Conservation (phyloP, 2,797 vertebrate species). For the Premnoplex brunnescens region DNA sequence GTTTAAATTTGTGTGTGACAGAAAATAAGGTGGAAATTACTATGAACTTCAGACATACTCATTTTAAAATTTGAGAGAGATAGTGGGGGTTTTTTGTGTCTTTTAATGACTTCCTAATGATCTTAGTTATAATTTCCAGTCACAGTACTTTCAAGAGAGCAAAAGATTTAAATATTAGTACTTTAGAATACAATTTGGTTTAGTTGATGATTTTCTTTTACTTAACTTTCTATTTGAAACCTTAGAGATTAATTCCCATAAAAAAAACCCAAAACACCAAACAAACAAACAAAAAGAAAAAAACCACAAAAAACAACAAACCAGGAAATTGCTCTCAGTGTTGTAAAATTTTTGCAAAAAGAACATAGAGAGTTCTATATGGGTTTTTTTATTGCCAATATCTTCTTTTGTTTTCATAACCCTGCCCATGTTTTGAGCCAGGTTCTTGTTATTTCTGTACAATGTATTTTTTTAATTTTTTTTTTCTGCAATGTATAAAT, state of each 20-base stretch:
- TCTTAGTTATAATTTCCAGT: neutral
- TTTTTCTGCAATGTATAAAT: neutral
- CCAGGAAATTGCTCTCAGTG: neutral
- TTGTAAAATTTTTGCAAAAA: neutral
- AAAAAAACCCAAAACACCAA: neutral
- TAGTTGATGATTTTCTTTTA: neutral
- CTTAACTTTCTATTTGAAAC: neutral
- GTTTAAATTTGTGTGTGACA: neutral
- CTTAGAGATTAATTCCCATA: neutral
- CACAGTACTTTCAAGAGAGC: neutral
- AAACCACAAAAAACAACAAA: too few relatives aligned
- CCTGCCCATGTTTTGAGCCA: neutral
- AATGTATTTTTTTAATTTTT: neutral
- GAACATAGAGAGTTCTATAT: neutral
- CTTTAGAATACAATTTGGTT: neutral
- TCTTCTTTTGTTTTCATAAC: neutral
- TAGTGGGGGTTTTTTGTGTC: neutral
- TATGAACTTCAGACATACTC: neutral
- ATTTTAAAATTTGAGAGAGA: neutral
- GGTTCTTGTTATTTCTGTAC: neutral
- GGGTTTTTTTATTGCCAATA: neutral
- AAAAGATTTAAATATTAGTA: neutral
- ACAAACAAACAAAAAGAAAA: too few relatives aligned
- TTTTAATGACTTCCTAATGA: neutral
- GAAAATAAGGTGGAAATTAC: neutral